These are phyloP conservation scores for Selene dorsalis DNA, from an alignment of 2,797 vertebrate genomes.

Conservation along the genomic window DNA sequence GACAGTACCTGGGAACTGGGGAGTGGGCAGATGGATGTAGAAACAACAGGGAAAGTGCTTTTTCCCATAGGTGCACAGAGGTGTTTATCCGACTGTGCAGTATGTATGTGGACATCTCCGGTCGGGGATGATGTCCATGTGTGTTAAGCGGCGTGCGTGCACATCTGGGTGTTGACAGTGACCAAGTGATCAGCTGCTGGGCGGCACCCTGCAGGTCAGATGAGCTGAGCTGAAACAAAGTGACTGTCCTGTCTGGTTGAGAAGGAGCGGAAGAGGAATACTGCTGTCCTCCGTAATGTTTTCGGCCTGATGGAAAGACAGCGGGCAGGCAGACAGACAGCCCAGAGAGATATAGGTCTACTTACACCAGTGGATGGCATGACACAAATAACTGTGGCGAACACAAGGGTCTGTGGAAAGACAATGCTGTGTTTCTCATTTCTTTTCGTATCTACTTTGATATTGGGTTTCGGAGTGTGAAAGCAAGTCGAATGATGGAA, in stretches of 20 bases:
- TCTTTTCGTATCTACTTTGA: conserved; percentile 72
- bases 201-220: conserved; percentile 62
- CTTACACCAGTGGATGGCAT: conserved; percentile 48
- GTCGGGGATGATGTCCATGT: conserved; percentile 3
- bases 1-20: background rate
- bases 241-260: conserved; percentile 51
- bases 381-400: conserved; percentile 65
- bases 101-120: background rate
- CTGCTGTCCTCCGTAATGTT: conserved; percentile 24
- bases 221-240: conserved; percentile 67
- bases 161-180: conserved; percentile 47
- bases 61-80: background rate
- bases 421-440: conserved; percentile 68
- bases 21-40: background rate
- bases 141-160: background rate
- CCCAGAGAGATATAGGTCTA: conserved; percentile 33
- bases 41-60: background rate
- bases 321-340: conserved; percentile 30
- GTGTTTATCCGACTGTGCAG: background rate
- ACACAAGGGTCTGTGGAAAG: conserved; percentile 68
- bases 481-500: conserved; percentile 74
- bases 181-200: conserved; percentile 52
- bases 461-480: conserved; percentile 70
- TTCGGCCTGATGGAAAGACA: conserved; percentile 50
- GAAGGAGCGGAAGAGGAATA: conserved; percentile 15